Base-by-base conservation (phyloP, 2,797 vertebrate species). In the Dendrocincla fuliginosa region DNA sequence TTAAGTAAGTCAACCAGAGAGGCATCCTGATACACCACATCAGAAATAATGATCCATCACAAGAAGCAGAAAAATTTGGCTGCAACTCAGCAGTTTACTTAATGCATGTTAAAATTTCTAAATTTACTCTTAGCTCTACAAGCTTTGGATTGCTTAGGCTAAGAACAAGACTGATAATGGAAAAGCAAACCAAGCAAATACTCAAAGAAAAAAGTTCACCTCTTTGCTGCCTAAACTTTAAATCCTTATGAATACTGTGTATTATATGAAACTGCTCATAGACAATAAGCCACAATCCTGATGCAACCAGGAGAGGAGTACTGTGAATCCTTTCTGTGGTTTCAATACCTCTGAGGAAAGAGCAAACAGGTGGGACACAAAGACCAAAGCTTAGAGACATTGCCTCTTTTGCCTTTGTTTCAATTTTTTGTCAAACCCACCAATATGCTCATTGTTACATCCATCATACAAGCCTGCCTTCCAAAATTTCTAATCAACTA, bases 21-120 rank as follows among this genome's bases (percentile, higher is more conserved):
- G 32, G 55, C 55, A 81, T 52, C 63, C 85, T 73, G 32, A 87
- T 70, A 85, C n/a, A 83, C 27, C 1, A 0, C 71, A 87, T 60
- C 49, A 92, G 68, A 93, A 93, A 85, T 64, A 89, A 92, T 13
- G 25, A 93, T 61, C 73, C 80, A 76, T 52, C 53, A 65, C n/a
- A 77, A 78, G 53, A 17, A 79, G 50, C n/a, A 82, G 23, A 89
- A 63, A 89, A 89, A 90, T 78, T 16, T 89, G 85, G 80, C 77
- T 60, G 63, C 32, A 86, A 41, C 20, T 93, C 70, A 90, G 71
- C 35, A 82, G 76, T 65, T 93, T 75, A 78, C 60, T 95, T 94
- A 56, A 75, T 75, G 30, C 27, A 67, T 67, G n/a, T 46, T 89
- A 67, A 78, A 91, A 82, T 49, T 50, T 44, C 60, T 84, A 61